Evolutionary conservation across 2,113 vertebrate genomes (phyloP).

Genomic region (Falco punctatus): DNA sequence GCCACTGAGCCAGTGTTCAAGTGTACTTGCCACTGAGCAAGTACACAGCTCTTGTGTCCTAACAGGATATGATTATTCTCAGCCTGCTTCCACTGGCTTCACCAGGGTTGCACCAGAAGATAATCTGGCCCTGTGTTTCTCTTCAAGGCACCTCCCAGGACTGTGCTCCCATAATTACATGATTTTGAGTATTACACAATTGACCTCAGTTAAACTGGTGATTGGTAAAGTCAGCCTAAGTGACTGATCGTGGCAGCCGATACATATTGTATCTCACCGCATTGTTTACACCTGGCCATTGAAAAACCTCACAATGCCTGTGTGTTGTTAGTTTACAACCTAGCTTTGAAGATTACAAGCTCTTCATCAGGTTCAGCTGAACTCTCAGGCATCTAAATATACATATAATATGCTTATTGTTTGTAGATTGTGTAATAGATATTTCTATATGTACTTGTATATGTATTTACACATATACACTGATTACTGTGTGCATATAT

Average conservation of each 20-base stretch:
- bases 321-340: background rate
- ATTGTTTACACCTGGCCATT: background rate
- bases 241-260: background rate
- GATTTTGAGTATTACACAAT: background rate
- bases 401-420: background rate
- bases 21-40: background rate
- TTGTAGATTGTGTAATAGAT: background rate
- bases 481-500: background rate
- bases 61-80: background rate
- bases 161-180: background rate
- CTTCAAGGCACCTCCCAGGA: background rate
- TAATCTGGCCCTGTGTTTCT: background rate
- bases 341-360: background rate
- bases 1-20: background rate
- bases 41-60: background rate
- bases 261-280: background rate
- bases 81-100: background rate
- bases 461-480: background rate
- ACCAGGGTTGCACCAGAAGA: background rate
- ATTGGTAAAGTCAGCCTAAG: background rate
- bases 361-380: background rate
- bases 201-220: background rate
- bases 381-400: background rate
- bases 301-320: background rate
- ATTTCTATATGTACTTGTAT: background rate